Evolutionary conservation across 2,113 vertebrate species (phyloP).

Genomic region (Pluvialis apricaria): DNA sequence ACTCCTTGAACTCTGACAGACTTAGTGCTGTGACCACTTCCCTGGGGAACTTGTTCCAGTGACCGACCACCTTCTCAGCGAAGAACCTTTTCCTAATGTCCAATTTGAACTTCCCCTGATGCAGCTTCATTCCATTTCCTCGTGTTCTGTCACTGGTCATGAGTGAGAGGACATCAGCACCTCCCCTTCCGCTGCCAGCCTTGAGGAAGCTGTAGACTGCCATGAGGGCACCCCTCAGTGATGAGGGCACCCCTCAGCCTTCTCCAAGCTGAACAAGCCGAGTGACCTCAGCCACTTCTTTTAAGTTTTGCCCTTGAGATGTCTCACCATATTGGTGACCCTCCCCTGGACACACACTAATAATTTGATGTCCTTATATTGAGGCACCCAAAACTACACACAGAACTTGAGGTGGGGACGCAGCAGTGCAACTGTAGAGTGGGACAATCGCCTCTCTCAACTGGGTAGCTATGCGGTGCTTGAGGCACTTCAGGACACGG

Average conservation of each 20-base stretch:
- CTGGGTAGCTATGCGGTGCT: background rate
- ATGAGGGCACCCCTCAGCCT: background rate
- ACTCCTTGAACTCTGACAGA: background rate
- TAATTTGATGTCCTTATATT: background rate
- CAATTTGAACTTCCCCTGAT: background rate
- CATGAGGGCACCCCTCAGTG: background rate
- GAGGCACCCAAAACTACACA: background rate
- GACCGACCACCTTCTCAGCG: background rate
- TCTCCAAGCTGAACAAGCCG: background rate
- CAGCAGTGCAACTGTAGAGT: background rate
- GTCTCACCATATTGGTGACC: background rate
- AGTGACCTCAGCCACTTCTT: background rate
- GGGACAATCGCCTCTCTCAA: accelerated
- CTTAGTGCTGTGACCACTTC: background rate
- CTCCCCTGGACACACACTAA: background rate
- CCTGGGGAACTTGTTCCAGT: background rate
- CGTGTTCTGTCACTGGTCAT: background rate
- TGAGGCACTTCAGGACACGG: accelerated
- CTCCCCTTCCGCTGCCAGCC: background rate
- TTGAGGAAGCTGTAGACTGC: background rate
- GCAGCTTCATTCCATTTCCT: background rate
- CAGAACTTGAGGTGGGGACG: background rate
- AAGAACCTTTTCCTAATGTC: background rate
- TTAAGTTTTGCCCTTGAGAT: background rate
- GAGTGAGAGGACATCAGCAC: background rate